These are phyloP conservation scores for Penelope pileata DNA, from an alignment of 2,113 vertebrate species.

Conservation along the genomic window DNA sequence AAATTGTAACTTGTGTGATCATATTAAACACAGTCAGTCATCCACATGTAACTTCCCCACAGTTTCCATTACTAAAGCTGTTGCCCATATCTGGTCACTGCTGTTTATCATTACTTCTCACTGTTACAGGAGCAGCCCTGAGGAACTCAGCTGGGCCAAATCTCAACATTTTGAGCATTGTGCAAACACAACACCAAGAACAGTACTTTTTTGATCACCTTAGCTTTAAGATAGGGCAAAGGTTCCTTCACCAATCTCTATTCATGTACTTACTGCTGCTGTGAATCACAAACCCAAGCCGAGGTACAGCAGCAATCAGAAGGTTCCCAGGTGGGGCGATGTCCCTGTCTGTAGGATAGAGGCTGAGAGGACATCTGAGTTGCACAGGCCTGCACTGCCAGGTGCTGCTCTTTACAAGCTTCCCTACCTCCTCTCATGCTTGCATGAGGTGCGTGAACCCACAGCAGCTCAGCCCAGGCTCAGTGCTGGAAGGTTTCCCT, in stretches of 20 bases:
- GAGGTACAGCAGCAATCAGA: background rate
- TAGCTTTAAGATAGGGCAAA: background rate
- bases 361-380: background rate
- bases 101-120: background rate
- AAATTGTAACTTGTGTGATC: fast-evolving
- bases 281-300: background rate
- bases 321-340: fast-evolving
- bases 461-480: background rate
- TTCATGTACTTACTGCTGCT: background rate
- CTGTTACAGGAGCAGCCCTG: background rate
- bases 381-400: background rate
- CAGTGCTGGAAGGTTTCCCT: background rate
- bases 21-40: fast-evolving
- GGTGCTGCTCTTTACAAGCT: background rate
- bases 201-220: background rate
- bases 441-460: background rate
- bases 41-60: fast-evolving
- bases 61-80: background rate
- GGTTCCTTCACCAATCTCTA: background rate
- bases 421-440: background rate
- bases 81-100: background rate
- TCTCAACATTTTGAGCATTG: background rate
- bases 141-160: background rate
- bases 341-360: background rate
- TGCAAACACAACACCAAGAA: background rate